Evolutionary conservation across 2,797 vertebrate genomes (phyloP).

Genomic region (Spea hammondii): DNA sequence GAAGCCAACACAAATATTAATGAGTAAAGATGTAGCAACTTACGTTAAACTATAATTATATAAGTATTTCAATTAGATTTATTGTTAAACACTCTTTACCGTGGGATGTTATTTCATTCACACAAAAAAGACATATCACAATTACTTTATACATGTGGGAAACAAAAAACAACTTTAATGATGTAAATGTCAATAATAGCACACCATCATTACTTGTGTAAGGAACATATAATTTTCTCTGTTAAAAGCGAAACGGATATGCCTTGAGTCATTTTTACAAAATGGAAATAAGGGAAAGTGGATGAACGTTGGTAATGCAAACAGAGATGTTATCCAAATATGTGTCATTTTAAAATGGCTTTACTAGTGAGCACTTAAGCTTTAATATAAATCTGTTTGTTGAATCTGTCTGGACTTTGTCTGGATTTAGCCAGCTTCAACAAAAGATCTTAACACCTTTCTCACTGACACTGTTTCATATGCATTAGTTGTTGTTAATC

Average conservation of each 20-base stretch:
- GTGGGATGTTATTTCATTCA: too few species aligned
- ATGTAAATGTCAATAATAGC: neutral
- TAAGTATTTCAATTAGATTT: too few species aligned
- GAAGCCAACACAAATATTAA: too few species aligned
- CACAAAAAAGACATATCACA: neutral
- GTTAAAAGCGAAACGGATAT: conserved; percentile 1
- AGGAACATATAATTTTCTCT: neutral
- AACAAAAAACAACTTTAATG: neutral
- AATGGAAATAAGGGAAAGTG: conserved; percentile 14
- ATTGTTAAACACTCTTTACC: too few species aligned
- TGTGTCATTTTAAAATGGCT: conserved; percentile 66
- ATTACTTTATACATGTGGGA: neutral
- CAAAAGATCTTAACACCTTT: conserved; percentile 77
- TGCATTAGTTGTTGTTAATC: conserved; percentile 64
- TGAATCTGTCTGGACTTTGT: conserved; percentile 75
- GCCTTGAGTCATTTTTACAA: conserved; percentile 7
- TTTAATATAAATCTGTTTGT: conserved; percentile 73
- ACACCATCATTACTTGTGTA: neutral
- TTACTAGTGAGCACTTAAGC: conserved; percentile 73
- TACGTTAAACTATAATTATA: too few species aligned
- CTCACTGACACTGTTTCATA: conserved; percentile 65
- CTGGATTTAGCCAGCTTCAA: conserved; percentile 71
- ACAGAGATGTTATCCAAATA: conserved; percentile 66
- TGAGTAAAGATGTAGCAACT: too few species aligned
- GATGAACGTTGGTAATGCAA: conserved; percentile 62